phyloP scores from a whole-genome alignment of 1,140 invertebrate genomes.

The Harpegnathos saltator region DNA sequence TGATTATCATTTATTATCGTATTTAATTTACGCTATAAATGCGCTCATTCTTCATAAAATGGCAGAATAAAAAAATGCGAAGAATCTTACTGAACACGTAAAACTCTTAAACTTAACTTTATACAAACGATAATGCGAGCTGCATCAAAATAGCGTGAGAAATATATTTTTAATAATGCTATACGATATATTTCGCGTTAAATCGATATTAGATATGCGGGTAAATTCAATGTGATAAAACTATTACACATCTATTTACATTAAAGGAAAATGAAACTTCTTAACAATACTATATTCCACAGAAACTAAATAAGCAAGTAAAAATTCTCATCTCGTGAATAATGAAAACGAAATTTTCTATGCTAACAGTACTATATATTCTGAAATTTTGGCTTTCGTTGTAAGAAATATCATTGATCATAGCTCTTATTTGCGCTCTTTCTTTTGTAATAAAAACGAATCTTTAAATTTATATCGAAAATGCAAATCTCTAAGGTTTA shows the following conservation, averaged over 20 bases:
- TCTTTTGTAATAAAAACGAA: constrained; percentile 34
- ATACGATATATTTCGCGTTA: no score
- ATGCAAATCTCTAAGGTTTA: background rate
- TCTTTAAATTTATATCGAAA: constrained; percentile 8
- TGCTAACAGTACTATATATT: background rate
- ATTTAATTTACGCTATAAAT: constrained; percentile 38
- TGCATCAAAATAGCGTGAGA: constrained; percentile 1
- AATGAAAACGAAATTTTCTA: constrained; percentile 10
- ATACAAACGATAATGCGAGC: constrained; percentile 15
- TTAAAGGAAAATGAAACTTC: background rate
- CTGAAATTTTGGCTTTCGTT: constrained; percentile 13
- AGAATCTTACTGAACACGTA: constrained; percentile 25
- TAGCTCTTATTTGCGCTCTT: background rate
- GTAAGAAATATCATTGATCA: background rate
- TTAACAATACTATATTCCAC: background rate
- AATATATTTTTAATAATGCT: background rate
- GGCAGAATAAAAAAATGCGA: constrained; percentile 30
- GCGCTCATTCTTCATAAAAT: constrained; percentile 31
- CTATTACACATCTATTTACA: constrained; percentile 10
- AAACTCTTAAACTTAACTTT: constrained; percentile 31
- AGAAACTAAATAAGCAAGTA: constrained; percentile 11
- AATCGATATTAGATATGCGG: no score
- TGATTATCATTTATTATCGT: constrained; percentile 3
- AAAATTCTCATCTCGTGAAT: background rate
- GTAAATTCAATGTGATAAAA: no score